Conservation (phyloP, 1,140 invertebrate genomes). For the Drosophila micromelanica region DNA sequence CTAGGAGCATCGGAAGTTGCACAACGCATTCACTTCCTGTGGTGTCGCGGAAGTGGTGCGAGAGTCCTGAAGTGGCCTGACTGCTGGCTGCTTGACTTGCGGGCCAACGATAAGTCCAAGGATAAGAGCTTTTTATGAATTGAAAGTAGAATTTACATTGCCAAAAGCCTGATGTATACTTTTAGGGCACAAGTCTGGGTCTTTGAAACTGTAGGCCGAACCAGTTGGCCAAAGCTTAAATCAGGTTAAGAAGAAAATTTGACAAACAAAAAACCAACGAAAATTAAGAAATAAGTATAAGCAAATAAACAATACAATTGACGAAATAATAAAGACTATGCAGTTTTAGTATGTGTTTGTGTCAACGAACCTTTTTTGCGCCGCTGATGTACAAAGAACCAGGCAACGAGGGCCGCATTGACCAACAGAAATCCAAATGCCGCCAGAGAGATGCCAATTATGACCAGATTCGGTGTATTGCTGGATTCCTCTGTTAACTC, state of each 20-base stretch:
- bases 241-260: too few relatives aligned
- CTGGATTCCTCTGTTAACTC: constrained; percentile 87
- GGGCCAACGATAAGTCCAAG: background rate
- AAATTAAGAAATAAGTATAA: background rate
- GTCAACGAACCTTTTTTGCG: constrained; percentile 87
- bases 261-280: too few relatives aligned
- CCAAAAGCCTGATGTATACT: background rate
- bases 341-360: constrained; percentile 1
- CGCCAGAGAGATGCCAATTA: constrained; percentile 92
- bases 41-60: constrained; percentile 70
- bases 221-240: too few relatives aligned
- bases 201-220: too few relatives aligned
- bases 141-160: constrained; percentile 12
- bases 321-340: constrained; percentile 27
- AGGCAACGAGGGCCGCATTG: constrained; percentile 93
- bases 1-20: constrained; percentile 58
- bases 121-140: constrained; percentile 20
- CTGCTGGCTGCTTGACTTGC: constrained; percentile 29
- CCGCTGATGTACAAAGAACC: constrained; percentile 92
- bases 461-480: constrained; percentile 90
- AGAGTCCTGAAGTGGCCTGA: constrained; percentile 25
- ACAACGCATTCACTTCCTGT: constrained; percentile 70
- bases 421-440: constrained; percentile 91
- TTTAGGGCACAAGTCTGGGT: background rate
- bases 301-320: constrained; percentile 8